These are phyloP conservation scores for Electrona antarctica DNA, from an alignment of 2,113 vertebrate species.

Conservation along the genomic window DNA sequence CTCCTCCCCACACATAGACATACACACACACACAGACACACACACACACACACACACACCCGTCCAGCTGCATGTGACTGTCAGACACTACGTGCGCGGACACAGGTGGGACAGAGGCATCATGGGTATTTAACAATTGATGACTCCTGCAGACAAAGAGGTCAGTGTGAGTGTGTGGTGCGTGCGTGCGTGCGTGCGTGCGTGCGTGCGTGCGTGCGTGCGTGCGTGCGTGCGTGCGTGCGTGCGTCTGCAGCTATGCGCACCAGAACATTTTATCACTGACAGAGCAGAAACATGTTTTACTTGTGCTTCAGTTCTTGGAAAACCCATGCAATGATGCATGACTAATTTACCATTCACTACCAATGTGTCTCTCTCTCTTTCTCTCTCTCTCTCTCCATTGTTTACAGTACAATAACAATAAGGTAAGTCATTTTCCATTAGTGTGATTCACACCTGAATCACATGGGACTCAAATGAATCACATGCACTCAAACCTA, in stretches of 20 bases:
- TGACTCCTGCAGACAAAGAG: conserved; percentile 52
- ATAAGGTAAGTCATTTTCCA: conserved; percentile 22
- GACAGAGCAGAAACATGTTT: neutral
- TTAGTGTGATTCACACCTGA: conserved; percentile 39
- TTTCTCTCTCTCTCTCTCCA: neutral
- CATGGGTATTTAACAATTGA: conserved; percentile 73
- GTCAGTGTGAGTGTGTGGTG: conserved; percentile 27
- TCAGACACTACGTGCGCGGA: conserved; percentile 50
- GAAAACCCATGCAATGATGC: too few species aligned
- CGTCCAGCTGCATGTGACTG: conserved; percentile 11
- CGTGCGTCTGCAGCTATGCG: too few species aligned
- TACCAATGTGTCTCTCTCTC: neutral
- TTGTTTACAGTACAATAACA: neutral
- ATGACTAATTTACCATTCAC: neutral
- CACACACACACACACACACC: conserved; percentile 17
- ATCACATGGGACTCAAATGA: neutral
- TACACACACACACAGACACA: neutral
- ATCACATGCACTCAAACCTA: too few species aligned
- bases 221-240: neutral
- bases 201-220: neutral
- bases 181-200: neutral
- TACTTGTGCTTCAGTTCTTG: neutral
- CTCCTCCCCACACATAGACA: neutral
- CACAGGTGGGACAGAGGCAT: conserved; percentile 42
- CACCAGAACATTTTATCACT: too few species aligned